Evolutionary conservation across 2,113 vertebrate genomes (phyloP), one percentile per base, ranked within the genome.

Genomic region (Syrrhaptes paradoxus): DNA sequence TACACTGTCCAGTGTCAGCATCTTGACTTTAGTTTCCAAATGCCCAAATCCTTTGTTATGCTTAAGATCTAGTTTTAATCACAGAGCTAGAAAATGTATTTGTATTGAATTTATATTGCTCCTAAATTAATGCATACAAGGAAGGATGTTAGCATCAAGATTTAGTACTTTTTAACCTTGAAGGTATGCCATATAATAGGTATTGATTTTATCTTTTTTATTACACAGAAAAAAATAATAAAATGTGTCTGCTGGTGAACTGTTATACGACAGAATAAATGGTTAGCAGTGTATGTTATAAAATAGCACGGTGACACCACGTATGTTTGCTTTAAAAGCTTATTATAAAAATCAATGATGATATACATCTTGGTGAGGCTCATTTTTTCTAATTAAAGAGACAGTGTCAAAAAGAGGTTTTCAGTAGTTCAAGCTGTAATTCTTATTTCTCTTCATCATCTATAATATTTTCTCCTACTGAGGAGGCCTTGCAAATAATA

Each of bases 321-420:
- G 90, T 90, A 78, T 95, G 92, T 96, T 96, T 96, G 90, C 95
- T 96, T 96, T 96, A 96, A 97, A 95, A 96, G 93, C 96, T 96
- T 96, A 96, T 97, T 97, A 96, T 86, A 96, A 96, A 97, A 96
- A 96, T 97, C 96, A 93, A 93, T 97, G 76, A n/a, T 82, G 86
- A 96, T 89, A 93, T 95, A 95, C 88, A 92, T 95, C 96, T 96
- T 92, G 83, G 88, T 95, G 91, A 87, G 70, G 66, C 80, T 91
- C 95, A 95, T 97, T 91, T 94, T 94, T 97, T 91, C 96, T 94
- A 96, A 96, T 96, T 97, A 97, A 97, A 96, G 76, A 95, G 95
- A 95, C 96, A 92, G 62, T 89, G 94, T 93, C 94, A 94, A 75
- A 96, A 93, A 89, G 66, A 72, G 88, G 66, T 65, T 96, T 96